These are phyloP conservation scores for Lepeophtheirus nordmannii DNA, from an alignment of 2,888 invertebrate species.

Conservation along the genomic window DNA sequence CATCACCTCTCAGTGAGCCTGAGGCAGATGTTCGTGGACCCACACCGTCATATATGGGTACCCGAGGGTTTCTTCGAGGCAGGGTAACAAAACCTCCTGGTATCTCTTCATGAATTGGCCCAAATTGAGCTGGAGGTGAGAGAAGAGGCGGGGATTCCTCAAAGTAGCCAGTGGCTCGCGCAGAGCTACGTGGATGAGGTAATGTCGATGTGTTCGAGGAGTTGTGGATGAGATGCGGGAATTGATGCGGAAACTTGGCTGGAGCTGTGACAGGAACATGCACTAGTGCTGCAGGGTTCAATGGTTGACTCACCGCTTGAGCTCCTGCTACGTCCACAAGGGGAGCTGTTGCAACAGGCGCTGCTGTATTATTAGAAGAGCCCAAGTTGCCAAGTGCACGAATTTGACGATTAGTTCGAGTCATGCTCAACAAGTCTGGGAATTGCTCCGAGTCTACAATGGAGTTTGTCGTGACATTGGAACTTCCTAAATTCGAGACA, in stretches of 20 bases:
- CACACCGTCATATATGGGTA: conserved; percentile 17
- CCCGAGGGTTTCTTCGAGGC: neutral
- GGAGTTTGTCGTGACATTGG: neutral
- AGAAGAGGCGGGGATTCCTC: conserved; percentile 5
- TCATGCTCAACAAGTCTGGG: conserved; percentile 12
- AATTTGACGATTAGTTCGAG: neutral
- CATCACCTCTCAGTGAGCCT: neutral
- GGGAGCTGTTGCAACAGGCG: neutral
- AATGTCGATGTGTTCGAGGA: neutral
- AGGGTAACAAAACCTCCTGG: conserved; percentile 7
- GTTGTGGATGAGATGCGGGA: conserved; percentile 19
- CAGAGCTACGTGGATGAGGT: too few relatives aligned
- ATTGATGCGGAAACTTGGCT: conserved; percentile 15
- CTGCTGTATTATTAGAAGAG: neutral
- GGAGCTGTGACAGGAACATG: conserved; percentile 7
- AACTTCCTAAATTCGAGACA: neutral
- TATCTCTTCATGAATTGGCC: neutral
- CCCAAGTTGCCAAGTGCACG: neutral
- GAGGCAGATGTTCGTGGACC: conserved; percentile 14
- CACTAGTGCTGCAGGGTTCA: conserved; percentile 17
- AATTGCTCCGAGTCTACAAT: neutral
- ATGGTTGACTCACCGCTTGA: neutral
- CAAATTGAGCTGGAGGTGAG: conserved; percentile 3
- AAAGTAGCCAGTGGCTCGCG: neutral
- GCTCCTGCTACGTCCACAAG: neutral